Percentiles rank a stretch among this genome's conserved stretches.
These are phyloP conservation scores for Drosophila aldrichi DNA, from an alignment of 2,888 invertebrate species.

Conservation along the genomic window DNA sequence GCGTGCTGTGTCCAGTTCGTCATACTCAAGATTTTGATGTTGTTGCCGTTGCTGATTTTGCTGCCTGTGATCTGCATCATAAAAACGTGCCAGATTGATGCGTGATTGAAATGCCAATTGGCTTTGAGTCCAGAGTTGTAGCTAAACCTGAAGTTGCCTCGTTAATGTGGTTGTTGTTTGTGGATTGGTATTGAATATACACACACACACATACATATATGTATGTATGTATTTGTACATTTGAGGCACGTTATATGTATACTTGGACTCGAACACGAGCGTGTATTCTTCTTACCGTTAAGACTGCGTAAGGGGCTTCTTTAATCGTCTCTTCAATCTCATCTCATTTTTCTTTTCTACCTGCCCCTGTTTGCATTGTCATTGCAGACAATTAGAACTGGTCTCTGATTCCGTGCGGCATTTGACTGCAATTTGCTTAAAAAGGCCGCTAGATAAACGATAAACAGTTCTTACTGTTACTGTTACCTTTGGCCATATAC, in stretches of 20 bases:
- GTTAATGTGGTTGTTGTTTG: conserved; percentile 30
- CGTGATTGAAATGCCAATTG: conserved; percentile 84
- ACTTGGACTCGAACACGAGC: conserved; percentile 29
- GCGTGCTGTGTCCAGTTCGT: conserved; percentile 67
- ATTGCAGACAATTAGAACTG: conserved; percentile 68
- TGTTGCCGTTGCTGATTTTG: conserved; percentile 32
- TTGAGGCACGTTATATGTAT: conserved; percentile 9
- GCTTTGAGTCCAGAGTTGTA: conserved; percentile 34
- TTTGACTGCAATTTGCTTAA: conserved; percentile 66
- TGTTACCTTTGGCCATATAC: conserved; percentile 57
- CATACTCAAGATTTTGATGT: conserved; percentile 47
- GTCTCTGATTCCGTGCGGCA: conserved; percentile 48
- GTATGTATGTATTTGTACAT: background rate
- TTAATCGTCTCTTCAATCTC: conserved; percentile 38
- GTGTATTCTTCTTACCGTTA: conserved; percentile 69
- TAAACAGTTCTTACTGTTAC: conserved; percentile 61
- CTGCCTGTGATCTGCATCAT: conserved; percentile 76
- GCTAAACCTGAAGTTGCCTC: conserved; percentile 34
- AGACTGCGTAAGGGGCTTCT: conserved; percentile 41
- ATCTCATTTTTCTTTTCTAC: background rate
- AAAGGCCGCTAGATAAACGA: conserved; percentile 72
- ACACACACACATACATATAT: conserved; percentile 15
- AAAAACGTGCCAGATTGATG: conserved; percentile 85
- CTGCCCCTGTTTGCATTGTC: conserved; percentile 63
- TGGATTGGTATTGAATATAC: conserved; percentile 21